phyloP scores from a whole-genome alignment of 2,888 invertebrate genomes.

The Andrena hattorfiana region DNA sequence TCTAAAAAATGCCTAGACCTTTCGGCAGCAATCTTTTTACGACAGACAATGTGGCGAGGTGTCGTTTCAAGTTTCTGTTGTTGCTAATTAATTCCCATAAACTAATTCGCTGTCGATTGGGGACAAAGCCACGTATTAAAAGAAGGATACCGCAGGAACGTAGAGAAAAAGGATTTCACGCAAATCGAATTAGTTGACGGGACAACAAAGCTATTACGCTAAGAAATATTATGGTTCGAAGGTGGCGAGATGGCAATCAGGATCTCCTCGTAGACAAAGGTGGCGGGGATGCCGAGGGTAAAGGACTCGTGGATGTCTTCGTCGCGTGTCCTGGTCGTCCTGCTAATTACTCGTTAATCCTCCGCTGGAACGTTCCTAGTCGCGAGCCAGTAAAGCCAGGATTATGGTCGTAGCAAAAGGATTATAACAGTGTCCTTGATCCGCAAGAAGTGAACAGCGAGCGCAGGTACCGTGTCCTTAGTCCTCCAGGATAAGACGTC shows the following conservation, averaged over 20 bases:
- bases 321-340: slow-evolving; percentile 51
- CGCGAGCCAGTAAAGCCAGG: slow-evolving; percentile 54
- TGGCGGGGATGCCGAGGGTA: background rate
- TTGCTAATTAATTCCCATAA: background rate
- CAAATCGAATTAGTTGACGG: background rate
- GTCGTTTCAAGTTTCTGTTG: background rate
- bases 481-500: background rate
- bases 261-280: slow-evolving; percentile 26
- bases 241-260: slow-evolving; percentile 10
- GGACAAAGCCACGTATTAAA: too few relatives aligned
- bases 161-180: background rate
- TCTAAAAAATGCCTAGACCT: background rate
- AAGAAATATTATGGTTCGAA: background rate
- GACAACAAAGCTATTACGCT: slow-evolving; percentile 3
- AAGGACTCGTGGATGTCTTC: slow-evolving; percentile 4
- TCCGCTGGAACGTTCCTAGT: slow-evolving; percentile 34
- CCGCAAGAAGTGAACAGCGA: slow-evolving; percentile 35
- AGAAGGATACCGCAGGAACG: background rate
- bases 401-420: slow-evolving; percentile 56
- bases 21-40: background rate
- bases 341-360: slow-evolving; percentile 70
- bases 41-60: background rate
- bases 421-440: slow-evolving; percentile 64
- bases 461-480: slow-evolving; percentile 28
- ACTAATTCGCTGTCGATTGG: background rate